These are phyloP conservation scores for Harpalus rubripes DNA, from an alignment of 2,888 invertebrate genomes.

Conservation along the genomic window DNA sequence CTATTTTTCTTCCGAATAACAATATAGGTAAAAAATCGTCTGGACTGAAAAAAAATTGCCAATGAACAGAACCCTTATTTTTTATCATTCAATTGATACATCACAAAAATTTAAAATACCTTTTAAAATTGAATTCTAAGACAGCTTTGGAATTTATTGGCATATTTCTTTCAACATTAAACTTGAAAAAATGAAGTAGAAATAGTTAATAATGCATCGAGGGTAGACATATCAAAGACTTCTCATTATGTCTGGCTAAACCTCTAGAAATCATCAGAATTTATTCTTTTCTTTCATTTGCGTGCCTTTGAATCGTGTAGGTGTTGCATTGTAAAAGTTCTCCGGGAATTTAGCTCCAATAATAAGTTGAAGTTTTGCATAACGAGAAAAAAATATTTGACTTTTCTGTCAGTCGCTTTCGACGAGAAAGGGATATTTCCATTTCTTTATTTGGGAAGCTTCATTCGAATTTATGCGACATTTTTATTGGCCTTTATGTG, in stretches of 20 bases:
- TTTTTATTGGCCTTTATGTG: conserved; percentile 27
- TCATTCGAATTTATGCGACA: conserved; percentile 31
- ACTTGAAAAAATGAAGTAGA: no score
- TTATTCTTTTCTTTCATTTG: no score
- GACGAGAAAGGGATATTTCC: conserved; percentile 14
- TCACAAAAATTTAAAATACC: neutral
- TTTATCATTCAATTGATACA: neutral
- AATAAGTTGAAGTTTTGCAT: neutral
- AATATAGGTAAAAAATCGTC: neutral
- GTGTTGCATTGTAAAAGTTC: neutral
- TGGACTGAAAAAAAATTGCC: neutral
- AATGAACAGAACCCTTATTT: neutral
- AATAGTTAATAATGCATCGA: neutral
- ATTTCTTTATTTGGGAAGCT: conserved; percentile 13
- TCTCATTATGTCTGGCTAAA: no score
- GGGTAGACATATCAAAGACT: neutral
- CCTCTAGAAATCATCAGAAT: no score
- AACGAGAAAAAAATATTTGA: conserved; percentile 36
- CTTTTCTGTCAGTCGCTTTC: conserved; percentile 14
- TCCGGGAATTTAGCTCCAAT: no score
- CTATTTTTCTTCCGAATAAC: neutral
- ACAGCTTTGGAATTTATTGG: no score
- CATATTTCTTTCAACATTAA: no score
- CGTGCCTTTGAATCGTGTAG: neutral
- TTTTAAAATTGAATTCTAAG: no score